These are phyloP conservation scores for Clavelina lepadiformis DNA, from an alignment of 23 tunicate species.

Conservation along the genomic window DNA sequence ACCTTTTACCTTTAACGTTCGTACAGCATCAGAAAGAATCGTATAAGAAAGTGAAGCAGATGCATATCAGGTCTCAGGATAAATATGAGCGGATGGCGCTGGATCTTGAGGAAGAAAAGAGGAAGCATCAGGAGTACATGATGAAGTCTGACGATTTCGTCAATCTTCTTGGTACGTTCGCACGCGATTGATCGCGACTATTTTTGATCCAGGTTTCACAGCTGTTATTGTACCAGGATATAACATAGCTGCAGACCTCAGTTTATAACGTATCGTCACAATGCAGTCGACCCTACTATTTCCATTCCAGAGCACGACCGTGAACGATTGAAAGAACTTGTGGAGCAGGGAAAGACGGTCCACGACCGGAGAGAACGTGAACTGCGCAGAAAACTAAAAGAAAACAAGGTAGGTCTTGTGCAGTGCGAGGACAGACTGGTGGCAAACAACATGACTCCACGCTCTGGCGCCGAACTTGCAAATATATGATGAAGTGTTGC, in stretches of 20 bases:
- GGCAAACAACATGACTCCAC: no score
- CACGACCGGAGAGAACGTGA: constrained; percentile 53
- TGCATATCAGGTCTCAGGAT: constrained; percentile 52
- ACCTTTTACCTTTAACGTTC: background rate
- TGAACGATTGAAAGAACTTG: constrained; percentile 56
- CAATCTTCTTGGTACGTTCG: constrained; percentile 50
- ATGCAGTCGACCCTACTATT: no score
- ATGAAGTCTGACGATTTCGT: constrained; percentile 92
- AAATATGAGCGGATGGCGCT: constrained; percentile 44
- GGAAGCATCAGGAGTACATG: constrained; percentile 88
- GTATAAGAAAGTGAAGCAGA: constrained; percentile 58
- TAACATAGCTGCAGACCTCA: no score
- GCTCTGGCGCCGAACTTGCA: no score
- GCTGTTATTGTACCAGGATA: no score
- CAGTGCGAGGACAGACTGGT: no score
- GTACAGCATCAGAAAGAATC: constrained; percentile 73
- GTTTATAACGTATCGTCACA: no score
- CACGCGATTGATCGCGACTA: background rate
- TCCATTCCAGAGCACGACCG: constrained; percentile 78
- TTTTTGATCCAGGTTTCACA: no score
- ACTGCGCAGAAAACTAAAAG: constrained; percentile 42
- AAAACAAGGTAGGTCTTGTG: constrained; percentile 70
- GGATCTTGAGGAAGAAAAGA: constrained; percentile 63
- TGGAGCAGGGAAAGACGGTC: constrained; percentile 56
- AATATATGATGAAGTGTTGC: no score